These are phyloP conservation scores for Drosophila tropicalis DNA, from an alignment of 1,140 invertebrate species.

Conservation along the genomic window DNA sequence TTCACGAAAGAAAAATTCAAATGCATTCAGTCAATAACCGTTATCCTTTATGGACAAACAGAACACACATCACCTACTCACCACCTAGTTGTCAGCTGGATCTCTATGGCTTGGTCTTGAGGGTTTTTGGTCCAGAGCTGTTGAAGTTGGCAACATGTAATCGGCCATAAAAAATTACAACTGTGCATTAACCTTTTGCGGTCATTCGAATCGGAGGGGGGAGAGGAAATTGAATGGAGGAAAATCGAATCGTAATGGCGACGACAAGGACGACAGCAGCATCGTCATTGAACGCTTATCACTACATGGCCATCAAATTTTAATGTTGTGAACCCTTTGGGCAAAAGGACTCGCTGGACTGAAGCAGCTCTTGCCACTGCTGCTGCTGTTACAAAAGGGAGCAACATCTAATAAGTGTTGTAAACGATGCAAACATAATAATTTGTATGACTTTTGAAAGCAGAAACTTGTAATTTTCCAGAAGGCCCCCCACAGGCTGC, in stretches of 20 bases:
- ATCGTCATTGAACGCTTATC: slow-evolving; percentile 75
- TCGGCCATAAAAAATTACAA: slow-evolving; percentile 80
- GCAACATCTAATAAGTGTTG: slow-evolving; percentile 78
- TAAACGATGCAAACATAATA: slow-evolving; percentile 81
- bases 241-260: slow-evolving; percentile 51
- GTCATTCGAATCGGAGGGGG: slow-evolving; percentile 31
- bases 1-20: slow-evolving; percentile 68
- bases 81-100: background rate
- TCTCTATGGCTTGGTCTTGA: slow-evolving; percentile 26
- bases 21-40: slow-evolving; percentile 75
- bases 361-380: background rate
- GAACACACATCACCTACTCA: slow-evolving; percentile 4
- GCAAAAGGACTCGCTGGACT: slow-evolving; percentile 9
- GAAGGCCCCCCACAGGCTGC: slow-evolving; percentile 24
- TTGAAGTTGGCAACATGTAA: slow-evolving; percentile 70
- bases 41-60: slow-evolving; percentile 70
- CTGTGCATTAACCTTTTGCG: slow-evolving; percentile 78
- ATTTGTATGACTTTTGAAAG: slow-evolving; percentile 81
- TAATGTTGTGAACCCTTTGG: slow-evolving; percentile 77
- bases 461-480: slow-evolving; percentile 81
- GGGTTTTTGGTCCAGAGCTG: background rate
- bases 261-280: slow-evolving; percentile 56
- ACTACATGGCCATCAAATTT: slow-evolving; percentile 80
- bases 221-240: slow-evolving; percentile 43
- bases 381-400: slow-evolving; percentile 19